Conservation (phyloP, 2,888 invertebrate genomes). For the Himalopsyche tibetana region DNA sequence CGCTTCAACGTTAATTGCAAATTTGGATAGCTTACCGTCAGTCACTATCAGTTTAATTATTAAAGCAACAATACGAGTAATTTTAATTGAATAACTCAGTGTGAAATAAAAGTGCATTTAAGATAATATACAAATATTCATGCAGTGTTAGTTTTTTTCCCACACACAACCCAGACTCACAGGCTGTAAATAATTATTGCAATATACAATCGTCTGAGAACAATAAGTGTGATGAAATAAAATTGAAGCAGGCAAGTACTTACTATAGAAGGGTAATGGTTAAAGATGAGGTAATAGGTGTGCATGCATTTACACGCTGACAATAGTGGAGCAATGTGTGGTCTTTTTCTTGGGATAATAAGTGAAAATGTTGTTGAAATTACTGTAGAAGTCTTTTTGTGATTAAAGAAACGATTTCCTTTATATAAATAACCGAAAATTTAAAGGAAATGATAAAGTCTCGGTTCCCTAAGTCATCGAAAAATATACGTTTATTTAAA, state of each 20-base stretch:
- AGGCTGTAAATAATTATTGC: not conserved
- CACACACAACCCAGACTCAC: not conserved
- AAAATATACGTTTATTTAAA: no score
- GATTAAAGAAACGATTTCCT: no score
- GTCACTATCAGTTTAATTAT: no score
- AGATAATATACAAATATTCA: not conserved
- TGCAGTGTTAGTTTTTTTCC: not conserved
- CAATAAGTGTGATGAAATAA: conserved; percentile 14
- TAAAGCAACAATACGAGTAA: no score
- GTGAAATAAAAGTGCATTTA: conserved; percentile 4
- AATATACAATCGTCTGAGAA: not conserved
- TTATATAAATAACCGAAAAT: no score
- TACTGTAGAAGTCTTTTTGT: no score
- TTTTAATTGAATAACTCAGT: not conserved
- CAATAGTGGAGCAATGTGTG: conserved; percentile 14
- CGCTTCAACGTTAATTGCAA: no score
- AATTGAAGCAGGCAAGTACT: not conserved
- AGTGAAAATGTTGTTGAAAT: not conserved
- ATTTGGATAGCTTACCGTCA: no score
- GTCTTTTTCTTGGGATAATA: not conserved
- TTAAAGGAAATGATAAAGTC: no score
- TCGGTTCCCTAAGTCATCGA: no score
- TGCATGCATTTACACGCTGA: not conserved
- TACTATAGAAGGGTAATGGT: not conserved
- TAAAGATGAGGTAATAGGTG: not conserved